These are phyloP conservation scores for Poicephalus meyeri DNA, from an alignment of 2,113 vertebrate genomes.

Conservation along the genomic window DNA sequence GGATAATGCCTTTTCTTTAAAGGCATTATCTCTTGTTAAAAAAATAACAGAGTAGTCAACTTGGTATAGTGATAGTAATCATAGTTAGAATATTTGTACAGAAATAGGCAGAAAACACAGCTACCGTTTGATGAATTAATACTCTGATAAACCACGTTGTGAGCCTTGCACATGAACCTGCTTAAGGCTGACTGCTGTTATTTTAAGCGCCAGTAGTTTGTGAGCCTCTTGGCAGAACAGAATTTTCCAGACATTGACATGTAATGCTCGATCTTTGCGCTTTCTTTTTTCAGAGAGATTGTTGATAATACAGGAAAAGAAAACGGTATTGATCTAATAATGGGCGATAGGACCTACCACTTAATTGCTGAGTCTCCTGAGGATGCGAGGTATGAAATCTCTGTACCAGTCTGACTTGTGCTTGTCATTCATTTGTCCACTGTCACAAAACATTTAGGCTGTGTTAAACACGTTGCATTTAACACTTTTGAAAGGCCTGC, in stretches of 20 bases:
- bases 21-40: neutral
- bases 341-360: constrained; percentile 90
- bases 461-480: neutral
- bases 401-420: neutral
- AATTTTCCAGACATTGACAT: neutral
- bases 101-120: neutral
- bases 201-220: neutral
- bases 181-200: neutral
- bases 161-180: neutral
- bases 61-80: neutral
- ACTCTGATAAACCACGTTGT: neutral
- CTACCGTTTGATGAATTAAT: neutral
- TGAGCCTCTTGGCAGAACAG: neutral
- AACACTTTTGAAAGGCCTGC: neutral
- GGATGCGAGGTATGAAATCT: constrained; percentile 86
- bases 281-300: constrained; percentile 82
- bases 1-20: neutral
- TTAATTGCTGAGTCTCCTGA: constrained; percentile 95
- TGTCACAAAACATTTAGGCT: neutral
- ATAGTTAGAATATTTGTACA: neutral
- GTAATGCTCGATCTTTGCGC: neutral
- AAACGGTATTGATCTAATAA: constrained; percentile 92
- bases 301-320: constrained; percentile 93
- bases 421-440: neutral
- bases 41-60: neutral